Conservation (phyloP, 1,140 invertebrate species). For the Xylocopa sonorina region DNA sequence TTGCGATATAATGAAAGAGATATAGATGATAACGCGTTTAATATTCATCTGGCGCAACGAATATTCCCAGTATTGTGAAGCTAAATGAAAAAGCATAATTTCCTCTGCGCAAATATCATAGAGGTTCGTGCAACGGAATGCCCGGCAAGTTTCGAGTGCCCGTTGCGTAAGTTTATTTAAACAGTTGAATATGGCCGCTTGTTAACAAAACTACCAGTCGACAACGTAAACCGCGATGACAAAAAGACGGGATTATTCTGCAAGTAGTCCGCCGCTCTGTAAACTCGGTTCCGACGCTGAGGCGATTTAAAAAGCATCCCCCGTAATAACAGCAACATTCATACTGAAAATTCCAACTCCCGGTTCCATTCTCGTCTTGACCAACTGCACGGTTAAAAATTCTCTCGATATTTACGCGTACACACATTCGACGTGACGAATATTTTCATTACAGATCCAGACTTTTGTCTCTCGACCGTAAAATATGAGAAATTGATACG, state of each 20-base stretch:
- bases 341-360: background rate
- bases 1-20: no score
- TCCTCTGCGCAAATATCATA: background rate
- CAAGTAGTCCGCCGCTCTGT: background rate
- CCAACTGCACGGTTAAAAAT: background rate
- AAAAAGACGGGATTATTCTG: background rate
- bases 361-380: background rate
- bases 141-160: background rate
- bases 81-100: background rate
- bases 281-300: background rate
- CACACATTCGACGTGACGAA: no score
- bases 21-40: no score
- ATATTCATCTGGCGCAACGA: background rate
- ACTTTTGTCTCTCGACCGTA: no score
- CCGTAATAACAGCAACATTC: background rate
- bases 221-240: background rate
- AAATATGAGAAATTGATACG: no score
- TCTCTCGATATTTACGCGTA: background rate
- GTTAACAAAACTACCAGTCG: background rate
- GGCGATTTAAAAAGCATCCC: constrained; percentile 6
- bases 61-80: background rate
- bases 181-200: background rate
- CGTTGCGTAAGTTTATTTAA: background rate
- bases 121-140: background rate
- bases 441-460: no score